phyloP scores from a whole-genome alignment of 64 coral and sea anemone species.

The Stylophora pistillata region DNA sequence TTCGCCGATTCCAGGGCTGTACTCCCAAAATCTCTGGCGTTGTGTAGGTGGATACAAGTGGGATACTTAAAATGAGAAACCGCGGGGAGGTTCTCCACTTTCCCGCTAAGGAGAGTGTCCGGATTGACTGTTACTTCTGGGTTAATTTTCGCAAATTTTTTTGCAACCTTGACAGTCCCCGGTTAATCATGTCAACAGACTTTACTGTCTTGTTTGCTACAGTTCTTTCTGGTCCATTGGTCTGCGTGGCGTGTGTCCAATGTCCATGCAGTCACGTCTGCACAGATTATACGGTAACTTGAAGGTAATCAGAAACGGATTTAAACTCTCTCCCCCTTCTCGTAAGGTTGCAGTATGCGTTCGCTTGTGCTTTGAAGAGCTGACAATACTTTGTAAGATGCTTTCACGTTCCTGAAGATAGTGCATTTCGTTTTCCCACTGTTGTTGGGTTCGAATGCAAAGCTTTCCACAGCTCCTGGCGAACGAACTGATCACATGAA shows the following conservation, averaged over 20 bases:
- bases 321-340: neutral
- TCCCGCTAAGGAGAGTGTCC: conserved; percentile 39
- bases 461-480: too few relatives aligned
- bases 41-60: conserved; percentile 40
- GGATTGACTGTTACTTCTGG: conserved; percentile 32
- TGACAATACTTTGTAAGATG: too few relatives aligned
- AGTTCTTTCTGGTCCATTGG: conserved; percentile 44
- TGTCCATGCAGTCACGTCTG: conserved; percentile 26
- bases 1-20: conserved; percentile 39
- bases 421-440: too few relatives aligned
- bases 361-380: conserved; percentile 21
- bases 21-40: conserved; percentile 41
- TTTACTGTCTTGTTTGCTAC: conserved; percentile 49
- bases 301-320: conserved; percentile 27
- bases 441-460: too few relatives aligned
- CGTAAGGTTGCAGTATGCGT: conserved; percentile 1
- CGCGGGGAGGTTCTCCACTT: conserved; percentile 50
- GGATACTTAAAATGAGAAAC: conserved; percentile 60
- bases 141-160: neutral
- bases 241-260: conserved; percentile 7
- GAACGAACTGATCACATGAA: too few relatives aligned
- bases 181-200: conserved; percentile 40
- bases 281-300: conserved; percentile 13
- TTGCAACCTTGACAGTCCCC: conserved; percentile 5
- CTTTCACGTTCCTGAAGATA: too few relatives aligned